phyloP scores from a whole-genome alignment of 2,888 invertebrate species.

The Pristionchus exspectatus region DNA sequence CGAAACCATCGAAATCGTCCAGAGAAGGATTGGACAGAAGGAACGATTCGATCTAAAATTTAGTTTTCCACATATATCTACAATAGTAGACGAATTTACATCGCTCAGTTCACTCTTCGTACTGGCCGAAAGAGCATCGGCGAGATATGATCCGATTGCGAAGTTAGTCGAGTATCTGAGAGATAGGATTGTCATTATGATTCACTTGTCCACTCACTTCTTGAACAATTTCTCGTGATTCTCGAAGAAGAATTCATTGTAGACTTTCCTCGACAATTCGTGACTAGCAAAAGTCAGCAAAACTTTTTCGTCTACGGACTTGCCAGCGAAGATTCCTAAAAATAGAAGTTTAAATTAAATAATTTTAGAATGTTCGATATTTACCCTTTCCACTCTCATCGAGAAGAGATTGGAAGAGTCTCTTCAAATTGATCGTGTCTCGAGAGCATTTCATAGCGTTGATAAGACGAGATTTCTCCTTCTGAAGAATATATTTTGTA shows the following conservation, averaged over 20 bases:
- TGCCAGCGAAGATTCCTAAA: slow-evolving; percentile 37
- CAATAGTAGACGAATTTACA: no score
- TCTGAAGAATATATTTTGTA: background rate
- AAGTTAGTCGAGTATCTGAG: background rate
- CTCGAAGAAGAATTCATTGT: slow-evolving; percentile 55
- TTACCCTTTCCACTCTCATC: slow-evolving; percentile 16
- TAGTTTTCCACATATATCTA: no score
- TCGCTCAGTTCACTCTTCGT: slow-evolving; percentile 33
- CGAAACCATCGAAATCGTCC: slow-evolving; percentile 44
- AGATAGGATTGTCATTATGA: no score
- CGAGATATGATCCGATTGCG: background rate
- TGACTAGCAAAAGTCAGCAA: background rate
- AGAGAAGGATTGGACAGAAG: slow-evolving; percentile 19
- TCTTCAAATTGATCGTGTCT: slow-evolving; percentile 41
- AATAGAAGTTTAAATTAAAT: background rate
- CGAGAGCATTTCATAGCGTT: slow-evolving; percentile 32
- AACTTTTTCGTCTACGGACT: background rate
- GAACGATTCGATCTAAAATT: slow-evolving; percentile 22
- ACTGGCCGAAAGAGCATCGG: background rate
- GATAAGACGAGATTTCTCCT: slow-evolving; percentile 46
- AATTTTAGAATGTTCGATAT: background rate
- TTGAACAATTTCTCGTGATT: slow-evolving; percentile 47
- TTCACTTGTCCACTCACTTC: slow-evolving; percentile 39
- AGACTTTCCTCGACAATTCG: slow-evolving; percentile 39
- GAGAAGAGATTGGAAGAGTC: slow-evolving; percentile 40